A percentile compares a stretch with the other conserved stretches of the same genome.
Evolutionary conservation across 2,888 invertebrate genomes (phyloP).

Genomic region (Diarsia mendica): DNA sequence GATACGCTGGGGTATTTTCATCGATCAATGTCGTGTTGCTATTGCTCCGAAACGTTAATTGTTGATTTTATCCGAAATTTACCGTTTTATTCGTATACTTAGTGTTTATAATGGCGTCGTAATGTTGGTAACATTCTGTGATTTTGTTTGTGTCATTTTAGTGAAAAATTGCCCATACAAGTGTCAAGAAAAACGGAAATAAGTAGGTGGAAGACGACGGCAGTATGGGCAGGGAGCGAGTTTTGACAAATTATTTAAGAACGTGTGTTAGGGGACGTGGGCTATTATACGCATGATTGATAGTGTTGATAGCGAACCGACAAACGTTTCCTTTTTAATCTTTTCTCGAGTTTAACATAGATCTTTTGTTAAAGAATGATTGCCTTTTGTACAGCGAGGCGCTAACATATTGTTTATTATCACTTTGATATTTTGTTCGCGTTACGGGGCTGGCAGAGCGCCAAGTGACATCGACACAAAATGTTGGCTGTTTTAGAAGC

Average conservation of each 20-base stretch:
- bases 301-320: slow-evolving; percentile 82
- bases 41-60: slow-evolving; percentile 62
- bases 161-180: slow-evolving; percentile 74
- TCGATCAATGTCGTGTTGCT: slow-evolving; percentile 71
- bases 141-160: slow-evolving; percentile 66
- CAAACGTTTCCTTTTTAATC: slow-evolving; percentile 82
- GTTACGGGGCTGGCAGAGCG: slow-evolving; percentile 53
- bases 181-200: slow-evolving; percentile 78
- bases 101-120: slow-evolving; percentile 24
- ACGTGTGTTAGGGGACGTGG: slow-evolving; percentile 87
- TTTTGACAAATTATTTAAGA: slow-evolving; percentile 90
- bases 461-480: slow-evolving; percentile 58
- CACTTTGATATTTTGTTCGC: slow-evolving; percentile 60
- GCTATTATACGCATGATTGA: slow-evolving; percentile 88
- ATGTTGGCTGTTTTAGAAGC: slow-evolving; percentile 52
- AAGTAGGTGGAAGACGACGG: slow-evolving; percentile 76
- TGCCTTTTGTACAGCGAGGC: slow-evolving; percentile 62
- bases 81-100: slow-evolving; percentile 46
- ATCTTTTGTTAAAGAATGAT: slow-evolving; percentile 68
- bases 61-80: slow-evolving; percentile 56
- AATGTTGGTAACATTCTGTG: slow-evolving; percentile 25
- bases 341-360: slow-evolving; percentile 73
- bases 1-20: slow-evolving; percentile 65
- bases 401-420: slow-evolving; percentile 57
- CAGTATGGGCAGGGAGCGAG: slow-evolving; percentile 79